Conservation (phyloP, 2,113 vertebrate species). For the Tricholaema leucomelas region DNA sequence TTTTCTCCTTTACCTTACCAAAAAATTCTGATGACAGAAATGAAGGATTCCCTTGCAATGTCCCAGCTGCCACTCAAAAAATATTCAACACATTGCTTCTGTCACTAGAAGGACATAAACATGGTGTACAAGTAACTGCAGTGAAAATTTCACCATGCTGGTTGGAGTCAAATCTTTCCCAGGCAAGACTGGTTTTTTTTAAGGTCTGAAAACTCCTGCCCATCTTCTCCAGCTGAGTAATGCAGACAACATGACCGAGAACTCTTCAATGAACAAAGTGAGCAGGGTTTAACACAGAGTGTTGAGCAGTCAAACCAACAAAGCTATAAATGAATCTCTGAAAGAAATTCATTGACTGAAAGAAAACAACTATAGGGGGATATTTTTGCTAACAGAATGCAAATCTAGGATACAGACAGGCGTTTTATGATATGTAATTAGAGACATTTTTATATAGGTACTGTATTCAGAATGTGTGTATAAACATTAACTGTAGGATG, state of each 20-base stretch:
- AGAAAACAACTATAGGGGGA: constrained; percentile 29
- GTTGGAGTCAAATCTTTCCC: constrained; percentile 15
- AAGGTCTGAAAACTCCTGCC: constrained; percentile 1
- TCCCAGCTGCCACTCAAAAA: not conserved
- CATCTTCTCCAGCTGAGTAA: not conserved
- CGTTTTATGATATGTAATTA: constrained; percentile 70
- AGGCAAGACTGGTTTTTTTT: not conserved
- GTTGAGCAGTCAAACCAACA: constrained; percentile 28
- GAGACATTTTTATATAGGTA: constrained; percentile 78
- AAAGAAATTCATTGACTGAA: not conserved
- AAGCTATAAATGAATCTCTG: constrained; percentile 48
- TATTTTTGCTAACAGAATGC: constrained; percentile 73
- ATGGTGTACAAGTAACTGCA: not conserved
- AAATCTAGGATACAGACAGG: constrained; percentile 73
- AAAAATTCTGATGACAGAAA: not conserved
- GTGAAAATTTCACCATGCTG: not conserved
- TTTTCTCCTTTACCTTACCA: not conserved
- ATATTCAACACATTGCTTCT: not conserved
- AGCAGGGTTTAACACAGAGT: constrained; percentile 2
- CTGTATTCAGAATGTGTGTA: constrained; percentile 73
- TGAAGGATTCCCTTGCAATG: not conserved
- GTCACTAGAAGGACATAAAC: not conserved
- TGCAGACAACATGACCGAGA: not conserved
- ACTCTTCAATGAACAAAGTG: not conserved
- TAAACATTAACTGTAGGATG: constrained; percentile 82